Percentiles rank a stretch among this genome's conserved stretches.
Evolutionary conservation across 2,888 invertebrate species (phyloP).

Genomic region (Junonia oenone): DNA sequence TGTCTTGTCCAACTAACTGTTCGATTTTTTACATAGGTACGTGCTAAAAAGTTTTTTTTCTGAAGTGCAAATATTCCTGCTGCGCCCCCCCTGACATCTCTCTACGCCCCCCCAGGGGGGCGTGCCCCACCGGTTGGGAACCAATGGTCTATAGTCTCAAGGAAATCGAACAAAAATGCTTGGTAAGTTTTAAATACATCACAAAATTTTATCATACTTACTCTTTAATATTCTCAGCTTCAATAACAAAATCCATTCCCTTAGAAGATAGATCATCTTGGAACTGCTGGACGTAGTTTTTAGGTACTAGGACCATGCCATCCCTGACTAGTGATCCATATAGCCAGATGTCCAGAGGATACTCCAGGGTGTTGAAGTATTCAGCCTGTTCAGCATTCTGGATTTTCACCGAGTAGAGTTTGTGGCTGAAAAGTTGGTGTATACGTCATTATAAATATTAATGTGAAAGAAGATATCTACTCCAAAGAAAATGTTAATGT

Average conservation of each 20-base stretch:
- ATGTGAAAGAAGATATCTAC: background rate
- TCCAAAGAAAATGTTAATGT: background rate
- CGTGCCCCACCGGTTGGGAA: no score
- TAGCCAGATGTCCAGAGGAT: background rate
- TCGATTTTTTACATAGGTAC: no score
- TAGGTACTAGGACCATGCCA: conserved; percentile 41
- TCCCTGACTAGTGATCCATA: conserved; percentile 13
- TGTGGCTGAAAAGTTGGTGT: conserved; percentile 37
- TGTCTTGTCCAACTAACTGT: no score
- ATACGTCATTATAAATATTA: no score
- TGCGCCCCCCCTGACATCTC: no score
- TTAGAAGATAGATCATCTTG: conserved; percentile 38
- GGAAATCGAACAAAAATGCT: no score
- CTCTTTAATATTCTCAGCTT: conserved; percentile 52
- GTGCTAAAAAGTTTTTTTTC: no score
- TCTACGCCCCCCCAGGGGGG: no score
- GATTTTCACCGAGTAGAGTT: conserved; percentile 35
- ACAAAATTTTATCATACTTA: conserved; percentile 43
- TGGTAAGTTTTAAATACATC: no score
- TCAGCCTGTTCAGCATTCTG: conserved; percentile 30
- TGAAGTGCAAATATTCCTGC: no score
- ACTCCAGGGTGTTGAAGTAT: conserved; percentile 34
- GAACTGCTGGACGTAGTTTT: conserved; percentile 38
- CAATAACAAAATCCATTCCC: conserved; percentile 26
- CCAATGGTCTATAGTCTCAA: no score